These are phyloP conservation scores for Caenorhabditis uteleia DNA, from an alignment of 2,888 invertebrate species.

Conservation along the genomic window DNA sequence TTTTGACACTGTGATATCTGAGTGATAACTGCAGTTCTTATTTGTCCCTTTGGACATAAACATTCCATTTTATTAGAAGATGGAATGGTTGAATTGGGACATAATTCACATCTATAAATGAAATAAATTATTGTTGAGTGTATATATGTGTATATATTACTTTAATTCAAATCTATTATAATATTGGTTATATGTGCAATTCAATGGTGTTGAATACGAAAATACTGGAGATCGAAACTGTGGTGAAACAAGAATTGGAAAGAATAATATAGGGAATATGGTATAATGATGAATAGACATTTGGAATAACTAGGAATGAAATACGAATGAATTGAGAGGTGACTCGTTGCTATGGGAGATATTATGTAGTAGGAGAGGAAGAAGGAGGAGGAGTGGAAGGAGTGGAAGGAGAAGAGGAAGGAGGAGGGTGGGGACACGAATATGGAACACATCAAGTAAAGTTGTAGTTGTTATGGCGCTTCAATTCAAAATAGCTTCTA, in stretches of 20 bases:
- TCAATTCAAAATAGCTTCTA: too few relatives aligned
- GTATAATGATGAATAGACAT: neutral
- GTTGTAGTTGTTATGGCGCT: too few relatives aligned
- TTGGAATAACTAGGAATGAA: neutral
- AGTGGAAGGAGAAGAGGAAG: neutral
- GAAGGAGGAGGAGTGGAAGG: neutral
- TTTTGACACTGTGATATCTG: slow-evolving; percentile 13
- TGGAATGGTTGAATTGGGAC: slow-evolving; percentile 31
- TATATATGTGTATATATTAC: too few relatives aligned
- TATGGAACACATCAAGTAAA: too few relatives aligned
- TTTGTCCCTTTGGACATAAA: slow-evolving; percentile 4
- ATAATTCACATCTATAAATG: slow-evolving; percentile 23
- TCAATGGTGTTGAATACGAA: slow-evolving; percentile 8
- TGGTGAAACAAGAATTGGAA: neutral
- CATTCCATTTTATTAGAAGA: slow-evolving; percentile 11
- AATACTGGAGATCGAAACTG: slow-evolving; percentile 10
- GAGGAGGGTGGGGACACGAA: too few relatives aligned
- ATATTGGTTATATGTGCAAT: slow-evolving; percentile 24
- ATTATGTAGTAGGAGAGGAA: neutral
- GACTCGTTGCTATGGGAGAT: slow-evolving; percentile 20
- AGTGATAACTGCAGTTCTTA: slow-evolving; percentile 5
- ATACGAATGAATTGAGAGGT: neutral
- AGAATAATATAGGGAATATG: neutral
- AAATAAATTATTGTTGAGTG: too few relatives aligned
- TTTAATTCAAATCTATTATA: slow-evolving; percentile 24